Evolutionary conservation across 1,140 invertebrate genomes (phyloP).

Genomic region (Pachypeltis micranthus): DNA sequence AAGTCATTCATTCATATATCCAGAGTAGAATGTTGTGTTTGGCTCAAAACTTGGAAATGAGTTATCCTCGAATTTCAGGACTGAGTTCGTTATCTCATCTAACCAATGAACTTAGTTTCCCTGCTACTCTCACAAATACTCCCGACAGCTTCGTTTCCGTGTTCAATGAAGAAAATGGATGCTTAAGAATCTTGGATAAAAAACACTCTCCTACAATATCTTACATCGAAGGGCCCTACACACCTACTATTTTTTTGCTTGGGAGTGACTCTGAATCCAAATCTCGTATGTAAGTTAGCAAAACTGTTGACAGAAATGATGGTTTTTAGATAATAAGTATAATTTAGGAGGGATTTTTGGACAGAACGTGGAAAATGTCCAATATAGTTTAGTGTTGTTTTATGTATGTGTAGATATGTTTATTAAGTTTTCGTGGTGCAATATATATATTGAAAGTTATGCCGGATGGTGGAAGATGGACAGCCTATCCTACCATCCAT

Average conservation of each 20-base stretch:
- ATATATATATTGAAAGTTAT: too few species aligned
- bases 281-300: constrained; percentile 5
- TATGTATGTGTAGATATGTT: too few species aligned
- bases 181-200: background rate
- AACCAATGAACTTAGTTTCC: constrained; percentile 9
- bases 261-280: background rate
- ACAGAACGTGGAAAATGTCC: too few species aligned
- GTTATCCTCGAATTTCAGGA: background rate
- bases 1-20: background rate
- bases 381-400: too few species aligned
- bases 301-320: too few species aligned
- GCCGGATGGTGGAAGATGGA: too few species aligned
- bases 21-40: background rate
- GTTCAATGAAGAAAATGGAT: constrained; percentile 5
- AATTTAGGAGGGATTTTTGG: too few species aligned
- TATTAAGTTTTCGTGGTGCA: too few species aligned
- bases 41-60: background rate
- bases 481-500: too few species aligned
- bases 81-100: background rate
- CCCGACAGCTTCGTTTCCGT: constrained; percentile 10
- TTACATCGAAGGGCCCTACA: background rate
- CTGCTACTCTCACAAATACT: background rate
- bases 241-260: background rate
- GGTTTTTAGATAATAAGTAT: too few species aligned
- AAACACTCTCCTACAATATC: background rate